A percentile compares a stretch with the other conserved stretches of the same genome.
Conservation (phyloP, 2,888 invertebrate species). For the Pseudococcus longispinus region DNA sequence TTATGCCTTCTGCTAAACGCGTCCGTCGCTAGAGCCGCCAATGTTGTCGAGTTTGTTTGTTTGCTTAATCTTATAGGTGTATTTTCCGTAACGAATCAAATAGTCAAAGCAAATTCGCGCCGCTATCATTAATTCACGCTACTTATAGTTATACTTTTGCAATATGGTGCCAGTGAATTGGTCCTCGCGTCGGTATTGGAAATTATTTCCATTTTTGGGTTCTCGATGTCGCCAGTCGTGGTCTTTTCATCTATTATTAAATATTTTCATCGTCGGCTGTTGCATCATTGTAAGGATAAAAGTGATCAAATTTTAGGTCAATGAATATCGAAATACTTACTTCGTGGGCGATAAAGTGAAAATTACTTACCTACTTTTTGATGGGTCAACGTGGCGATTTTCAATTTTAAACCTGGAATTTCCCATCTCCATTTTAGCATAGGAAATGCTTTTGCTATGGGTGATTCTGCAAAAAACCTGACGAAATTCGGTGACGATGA, state of each 20-base stretch:
- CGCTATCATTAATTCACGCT: not conserved
- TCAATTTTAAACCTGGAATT: too few species aligned
- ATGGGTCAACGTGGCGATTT: too few species aligned
- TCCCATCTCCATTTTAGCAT: too few species aligned
- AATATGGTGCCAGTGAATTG: not conserved
- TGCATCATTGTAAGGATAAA: not conserved
- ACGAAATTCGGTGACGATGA: too few species aligned
- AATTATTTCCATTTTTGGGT: not conserved
- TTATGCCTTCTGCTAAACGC: conserved; percentile 5
- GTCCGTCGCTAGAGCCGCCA: not conserved
- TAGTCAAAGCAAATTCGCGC: conserved; percentile 44
- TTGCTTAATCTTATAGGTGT: conserved; percentile 12
- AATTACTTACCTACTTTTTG: too few species aligned
- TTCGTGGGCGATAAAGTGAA: too few species aligned
- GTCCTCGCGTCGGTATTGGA: not conserved
- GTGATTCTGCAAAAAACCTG: too few species aligned
- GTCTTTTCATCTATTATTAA: not conserved
- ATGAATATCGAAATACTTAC: too few species aligned
- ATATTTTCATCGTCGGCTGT: not conserved
- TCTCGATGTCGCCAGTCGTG: not conserved
- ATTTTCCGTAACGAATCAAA: conserved; percentile 41
- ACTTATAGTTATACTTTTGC: not conserved
- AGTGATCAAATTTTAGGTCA: too few species aligned
- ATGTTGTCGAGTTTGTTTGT: conserved; percentile 37
- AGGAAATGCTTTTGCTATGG: too few species aligned